These are phyloP conservation scores for Drosophila ficusphila DNA, from an alignment of 1,140 invertebrate species.

Conservation along the genomic window DNA sequence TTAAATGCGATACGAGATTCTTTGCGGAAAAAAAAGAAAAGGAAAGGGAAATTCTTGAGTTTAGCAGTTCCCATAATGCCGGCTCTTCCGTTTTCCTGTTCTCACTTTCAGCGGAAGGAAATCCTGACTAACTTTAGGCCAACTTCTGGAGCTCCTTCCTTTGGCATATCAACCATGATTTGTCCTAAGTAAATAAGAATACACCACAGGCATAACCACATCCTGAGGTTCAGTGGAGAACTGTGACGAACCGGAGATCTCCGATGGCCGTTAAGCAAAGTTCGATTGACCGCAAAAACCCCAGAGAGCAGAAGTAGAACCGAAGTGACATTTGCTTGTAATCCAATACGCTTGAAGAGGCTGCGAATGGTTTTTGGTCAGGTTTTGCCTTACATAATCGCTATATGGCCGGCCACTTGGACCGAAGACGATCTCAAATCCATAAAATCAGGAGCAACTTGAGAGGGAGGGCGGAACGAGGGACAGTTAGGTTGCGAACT, in stretches of 20 bases:
- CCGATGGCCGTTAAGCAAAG: constrained; percentile 71
- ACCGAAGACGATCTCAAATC: neutral
- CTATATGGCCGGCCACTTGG: constrained; percentile 2
- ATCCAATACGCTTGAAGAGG: constrained; percentile 72
- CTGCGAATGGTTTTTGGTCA: constrained; percentile 62
- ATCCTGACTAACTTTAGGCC: constrained; percentile 16
- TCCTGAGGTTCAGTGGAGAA: constrained; percentile 30
- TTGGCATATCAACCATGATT: neutral
- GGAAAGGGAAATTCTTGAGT: neutral
- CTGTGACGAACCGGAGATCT: constrained; percentile 13
- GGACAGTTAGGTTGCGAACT: constrained; percentile 59
- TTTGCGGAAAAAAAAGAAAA: neutral
- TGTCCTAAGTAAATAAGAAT: constrained; percentile 52
- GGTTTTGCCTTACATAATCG: constrained; percentile 73
- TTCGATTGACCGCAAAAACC: constrained; percentile 68
- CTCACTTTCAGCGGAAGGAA: constrained; percentile 57
- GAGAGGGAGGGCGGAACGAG: constrained; percentile 21
- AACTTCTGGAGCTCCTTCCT: constrained; percentile 7
- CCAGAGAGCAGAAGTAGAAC: constrained; percentile 24
- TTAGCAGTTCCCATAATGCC: constrained; percentile 15
- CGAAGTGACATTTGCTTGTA: constrained; percentile 58
- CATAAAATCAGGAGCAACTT: constrained; percentile 7
- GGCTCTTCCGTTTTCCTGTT: constrained; percentile 55
- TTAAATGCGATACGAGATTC: constrained; percentile 16
- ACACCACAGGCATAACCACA: constrained; percentile 48